phyloP scores from a whole-genome alignment of 2,797 vertebrate genomes.

The Hephaestus fuliginosus region DNA sequence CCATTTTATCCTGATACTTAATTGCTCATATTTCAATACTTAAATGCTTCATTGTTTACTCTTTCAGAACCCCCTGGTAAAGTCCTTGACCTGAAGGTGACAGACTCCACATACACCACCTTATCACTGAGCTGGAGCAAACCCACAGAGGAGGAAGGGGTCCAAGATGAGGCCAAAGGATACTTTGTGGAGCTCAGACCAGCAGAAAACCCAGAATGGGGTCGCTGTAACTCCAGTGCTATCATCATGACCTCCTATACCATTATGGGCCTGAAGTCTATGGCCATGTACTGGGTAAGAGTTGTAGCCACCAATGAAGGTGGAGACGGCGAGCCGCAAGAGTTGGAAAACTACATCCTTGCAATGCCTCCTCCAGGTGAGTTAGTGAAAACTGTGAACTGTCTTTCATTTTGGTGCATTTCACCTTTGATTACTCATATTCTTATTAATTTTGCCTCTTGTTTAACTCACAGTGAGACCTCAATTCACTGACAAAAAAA shows the following conservation, averaged over 20 bases:
- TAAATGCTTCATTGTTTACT: not conserved
- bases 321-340: constrained; percentile 83
- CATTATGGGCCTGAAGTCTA: constrained; percentile 87
- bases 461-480: constrained; percentile 85
- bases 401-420: not conserved
- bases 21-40: not conserved
- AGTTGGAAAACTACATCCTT: constrained; percentile 83
- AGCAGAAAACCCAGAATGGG: constrained; percentile 86
- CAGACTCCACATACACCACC: constrained; percentile 85
- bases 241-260: constrained; percentile 83
- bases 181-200: constrained; percentile 90
- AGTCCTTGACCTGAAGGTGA: constrained; percentile 88
- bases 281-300: constrained; percentile 87
- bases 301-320: constrained; percentile 87
- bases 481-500: constrained; percentile 85
- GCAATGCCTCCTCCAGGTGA: constrained; percentile 85
- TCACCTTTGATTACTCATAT: not conserved
- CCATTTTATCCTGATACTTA: not conserved
- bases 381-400: constrained; percentile 29
- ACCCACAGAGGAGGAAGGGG: constrained; percentile 83
- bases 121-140: constrained; percentile 89
- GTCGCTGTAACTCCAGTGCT: constrained; percentile 82
- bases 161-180: constrained; percentile 86
- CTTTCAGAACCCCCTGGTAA: constrained; percentile 87
- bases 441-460: not conserved